A percentile compares a stretch with the other conserved stretches of the same genome.
phyloP scores from a whole-genome alignment of 2,797 vertebrate genomes.

The Sebastes variabilis region DNA sequence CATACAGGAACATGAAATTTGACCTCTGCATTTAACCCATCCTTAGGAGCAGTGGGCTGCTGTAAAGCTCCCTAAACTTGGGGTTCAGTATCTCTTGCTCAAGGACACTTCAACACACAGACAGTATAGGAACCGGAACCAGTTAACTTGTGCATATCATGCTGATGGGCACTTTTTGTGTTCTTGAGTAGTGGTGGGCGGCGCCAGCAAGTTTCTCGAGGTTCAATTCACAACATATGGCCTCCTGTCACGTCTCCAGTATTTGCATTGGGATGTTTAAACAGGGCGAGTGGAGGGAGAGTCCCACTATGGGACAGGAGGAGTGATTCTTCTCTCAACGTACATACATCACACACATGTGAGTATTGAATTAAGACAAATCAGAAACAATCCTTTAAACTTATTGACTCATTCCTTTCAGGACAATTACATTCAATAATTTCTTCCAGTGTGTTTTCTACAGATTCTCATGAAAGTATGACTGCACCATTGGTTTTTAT shows the following conservation, averaged over 20 bases:
- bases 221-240: neutral
- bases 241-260: neutral
- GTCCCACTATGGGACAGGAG: neutral
- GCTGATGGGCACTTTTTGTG: neutral
- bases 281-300: neutral
- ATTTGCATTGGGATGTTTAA: neutral
- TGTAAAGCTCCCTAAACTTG: too few species aligned
- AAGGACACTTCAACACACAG: too few species aligned
- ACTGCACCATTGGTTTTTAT: slow-evolving; percentile 14
- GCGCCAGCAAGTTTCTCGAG: neutral
- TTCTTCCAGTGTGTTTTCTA: slow-evolving; percentile 2
- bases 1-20: too few species aligned
- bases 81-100: too few species aligned
- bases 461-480: slow-evolving; percentile 4
- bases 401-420: neutral
- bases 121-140: too few species aligned
- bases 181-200: neutral
- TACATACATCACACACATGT: neutral
- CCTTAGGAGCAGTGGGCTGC: too few species aligned
- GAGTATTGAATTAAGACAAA: neutral
- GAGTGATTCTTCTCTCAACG: neutral
- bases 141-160: too few species aligned
- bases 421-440: neutral
- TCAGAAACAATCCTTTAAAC: neutral
- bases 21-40: too few species aligned